Evolutionary conservation across 1,140 invertebrate species (phyloP), one percentile per base, ranked within the genome.

Genomic region (Aphelenchoides fujianensis): DNA sequence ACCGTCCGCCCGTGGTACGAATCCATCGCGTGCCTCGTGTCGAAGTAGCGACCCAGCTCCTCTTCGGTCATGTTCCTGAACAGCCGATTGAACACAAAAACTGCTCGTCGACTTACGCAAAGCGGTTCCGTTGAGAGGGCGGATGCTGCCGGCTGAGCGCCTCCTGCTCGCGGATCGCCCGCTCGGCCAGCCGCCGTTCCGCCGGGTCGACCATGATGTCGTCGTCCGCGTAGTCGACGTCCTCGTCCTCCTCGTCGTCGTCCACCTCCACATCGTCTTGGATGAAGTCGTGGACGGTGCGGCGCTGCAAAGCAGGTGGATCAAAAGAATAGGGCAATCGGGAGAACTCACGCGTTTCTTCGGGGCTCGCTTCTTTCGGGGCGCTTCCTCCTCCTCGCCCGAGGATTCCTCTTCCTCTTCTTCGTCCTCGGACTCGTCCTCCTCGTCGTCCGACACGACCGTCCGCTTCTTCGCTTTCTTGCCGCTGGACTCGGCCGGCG

Each of bases 21-120:
- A 2, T 89, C 89, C 3, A 94, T 92, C 2, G 94, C 93, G 89
- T 97, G 97, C 83, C 95, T 95, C 78, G 92, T 92, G 71, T 91
- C 88, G 16, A 97, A 89, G 82, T 97, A 97, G 80, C 95, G 92
- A 85, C 94, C 95, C 77, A 98, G 93, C 86, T 97, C 94, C 83
- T 96, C 94, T 86, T 95, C 94, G 78, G 93, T 92, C 81, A 82
- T 82, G 27, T 74, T 66, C 9, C 79, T 81, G 34, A 75, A 78
- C 71, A n/a, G 9, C 12, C 37, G 0, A 63, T 35, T 71, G 3
- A 32, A 23, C 27, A 52, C 12, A 27, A 9, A 36, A 12, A 28
- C 27, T 27, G 1, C n/a, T 69, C 16, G 31, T n/a, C 68, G 31
- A 67, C 71, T 1, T 69, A 79, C 78, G 79, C 80, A 23, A 79